Evolutionary conservation across 1,140 invertebrate species (phyloP), one percentile per base, ranked within the genome.

Genomic region (Zelostemma sp.): DNA sequence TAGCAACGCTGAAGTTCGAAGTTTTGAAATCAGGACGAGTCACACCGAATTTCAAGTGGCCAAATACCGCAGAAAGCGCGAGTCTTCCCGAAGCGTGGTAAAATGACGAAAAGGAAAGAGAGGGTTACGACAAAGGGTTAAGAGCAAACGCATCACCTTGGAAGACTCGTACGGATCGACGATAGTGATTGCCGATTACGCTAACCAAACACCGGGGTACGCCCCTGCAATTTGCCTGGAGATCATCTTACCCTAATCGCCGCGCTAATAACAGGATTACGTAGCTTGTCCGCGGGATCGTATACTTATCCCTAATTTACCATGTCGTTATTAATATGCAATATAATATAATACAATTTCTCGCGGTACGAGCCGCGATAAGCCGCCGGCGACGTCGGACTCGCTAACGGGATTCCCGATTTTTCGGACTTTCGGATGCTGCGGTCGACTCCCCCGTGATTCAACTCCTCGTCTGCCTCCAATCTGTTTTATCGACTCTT

Each of bases 251-350:
- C 41, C 66, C 69, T 75, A 75, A 75, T 75, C 73, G 71, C 64
- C 55, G 66, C 51, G 62, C 73, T 75, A 75, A 75, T 72, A 75
- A 75, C 70, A 75, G 73, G 73, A 72, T 69, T 72, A 75, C 55
- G 57, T 68, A 63, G 64, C 73, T 60, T 72, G 65, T 49, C 64
- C 61, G 56, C 63, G 60, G 69, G 65, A 73, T 70, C 64, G 57
- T 73, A 73, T 73, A 75, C 68, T 75, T 75, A 75, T 73, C 73
- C 68, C 55, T 75, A 75, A 75, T 75, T 75, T 62, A 71, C 71
- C 64, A 68, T 72, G 57, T 75, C 64, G 68, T 75, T 75, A 75
- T 75, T 75, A 75, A 75, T 75, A 75, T 75, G 63, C 72, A 73
- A 72, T 72, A 63, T 50, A 65, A 72, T 72, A 64, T 74, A 72